Percentiles rank a stretch among this genome's conserved stretches.
Evolutionary conservation across 2,113 vertebrate species (phyloP).

Genomic region (Otis tarda): DNA sequence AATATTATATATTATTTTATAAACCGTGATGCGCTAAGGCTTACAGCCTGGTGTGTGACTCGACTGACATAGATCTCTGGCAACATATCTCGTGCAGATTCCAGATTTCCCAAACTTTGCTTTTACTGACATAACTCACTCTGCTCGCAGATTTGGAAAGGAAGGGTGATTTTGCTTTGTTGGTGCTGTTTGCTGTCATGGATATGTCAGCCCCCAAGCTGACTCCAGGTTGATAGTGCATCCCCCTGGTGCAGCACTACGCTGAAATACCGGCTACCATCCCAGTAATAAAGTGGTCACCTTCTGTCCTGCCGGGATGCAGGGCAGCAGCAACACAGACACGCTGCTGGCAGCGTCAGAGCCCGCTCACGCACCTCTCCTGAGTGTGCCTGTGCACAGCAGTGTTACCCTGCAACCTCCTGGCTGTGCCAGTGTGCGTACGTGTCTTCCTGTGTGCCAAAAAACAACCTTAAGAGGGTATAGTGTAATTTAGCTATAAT

Average conservation of each 20-base stretch:
- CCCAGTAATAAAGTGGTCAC: not conserved
- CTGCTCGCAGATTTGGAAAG: not conserved
- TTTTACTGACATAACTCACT: not conserved
- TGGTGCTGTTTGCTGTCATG: not conserved
- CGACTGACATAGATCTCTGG: not conserved
- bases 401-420: not conserved
- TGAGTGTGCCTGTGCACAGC: not conserved
- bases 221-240: not conserved
- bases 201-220: not conserved
- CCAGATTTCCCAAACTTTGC: not conserved
- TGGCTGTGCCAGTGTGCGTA: accelerated
- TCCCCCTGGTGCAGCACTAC: not conserved
- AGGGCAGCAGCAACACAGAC: not conserved
- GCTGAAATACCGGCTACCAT: not conserved
- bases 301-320: not conserved
- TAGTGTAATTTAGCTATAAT: not conserved
- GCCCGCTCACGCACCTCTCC: not conserved
- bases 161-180: not conserved
- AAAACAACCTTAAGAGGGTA: not conserved
- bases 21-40: not conserved
- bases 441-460: not conserved
- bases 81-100: not conserved
- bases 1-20: accelerated
- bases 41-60: not conserved
- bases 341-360: not conserved